Evolutionary conservation across 2,888 invertebrate species (phyloP).

Genomic region (Endomychus coccineus): DNA sequence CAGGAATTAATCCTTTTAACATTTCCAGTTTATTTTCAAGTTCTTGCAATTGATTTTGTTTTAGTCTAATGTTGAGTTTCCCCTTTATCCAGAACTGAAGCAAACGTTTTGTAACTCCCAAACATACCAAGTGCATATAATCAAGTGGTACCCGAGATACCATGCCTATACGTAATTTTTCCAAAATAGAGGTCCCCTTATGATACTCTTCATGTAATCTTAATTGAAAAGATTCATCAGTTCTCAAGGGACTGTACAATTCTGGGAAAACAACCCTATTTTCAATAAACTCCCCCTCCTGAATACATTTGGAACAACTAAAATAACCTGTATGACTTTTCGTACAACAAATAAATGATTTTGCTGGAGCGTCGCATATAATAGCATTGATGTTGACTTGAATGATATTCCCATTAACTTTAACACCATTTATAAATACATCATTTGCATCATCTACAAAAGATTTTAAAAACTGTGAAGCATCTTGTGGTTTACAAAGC

Average conservation of each 20-base stretch:
- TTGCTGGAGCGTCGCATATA: slow-evolving; percentile 26
- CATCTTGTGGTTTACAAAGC: not conserved
- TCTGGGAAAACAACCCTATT: slow-evolving; percentile 12
- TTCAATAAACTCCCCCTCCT: slow-evolving; percentile 18
- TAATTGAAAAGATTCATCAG: slow-evolving; percentile 20
- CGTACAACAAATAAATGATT: too few relatives aligned
- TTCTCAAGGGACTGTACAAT: slow-evolving; percentile 18
- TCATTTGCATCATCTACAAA: slow-evolving; percentile 7
- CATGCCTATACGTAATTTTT: slow-evolving; percentile 21
- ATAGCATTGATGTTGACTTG: slow-evolving; percentile 18
- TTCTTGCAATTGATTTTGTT: not conserved
- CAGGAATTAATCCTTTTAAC: too few relatives aligned
- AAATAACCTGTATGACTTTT: slow-evolving; percentile 24
- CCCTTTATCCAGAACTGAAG: slow-evolving; percentile 18
- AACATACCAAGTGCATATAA: slow-evolving; percentile 25
- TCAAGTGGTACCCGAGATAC: slow-evolving; percentile 24
- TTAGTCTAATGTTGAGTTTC: slow-evolving; percentile 5
- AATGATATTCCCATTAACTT: slow-evolving; percentile 6
- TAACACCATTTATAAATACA: not conserved
- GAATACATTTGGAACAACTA: slow-evolving; percentile 21
- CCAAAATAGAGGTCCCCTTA: slow-evolving; percentile 18
- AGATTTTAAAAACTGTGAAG: slow-evolving; percentile 1
- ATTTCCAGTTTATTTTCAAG: too few relatives aligned
- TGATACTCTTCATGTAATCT: slow-evolving; percentile 23
- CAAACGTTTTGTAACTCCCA: slow-evolving; percentile 25